These are phyloP conservation scores for Mus spretus DNA, from an alignment of 2,797 vertebrate genomes.

Conservation along the genomic window DNA sequence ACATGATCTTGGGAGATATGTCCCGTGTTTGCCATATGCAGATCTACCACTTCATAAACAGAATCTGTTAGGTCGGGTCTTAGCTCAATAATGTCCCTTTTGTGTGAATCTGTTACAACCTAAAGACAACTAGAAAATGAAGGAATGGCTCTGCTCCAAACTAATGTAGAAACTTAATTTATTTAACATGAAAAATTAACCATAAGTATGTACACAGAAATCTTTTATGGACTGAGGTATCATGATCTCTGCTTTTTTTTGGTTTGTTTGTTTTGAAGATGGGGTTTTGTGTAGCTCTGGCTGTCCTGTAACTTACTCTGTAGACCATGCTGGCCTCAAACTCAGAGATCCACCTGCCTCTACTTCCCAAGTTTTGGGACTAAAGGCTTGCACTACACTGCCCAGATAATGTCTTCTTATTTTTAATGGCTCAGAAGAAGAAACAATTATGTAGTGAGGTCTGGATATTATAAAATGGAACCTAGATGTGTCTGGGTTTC, in stretches of 20 bases:
- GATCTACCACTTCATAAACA: constrained; percentile 21
- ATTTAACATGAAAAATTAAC: background rate
- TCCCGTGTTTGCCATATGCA: constrained; percentile 48
- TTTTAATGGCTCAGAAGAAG: constrained; percentile 46
- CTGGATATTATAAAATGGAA: constrained; percentile 6
- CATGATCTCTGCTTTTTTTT: background rate
- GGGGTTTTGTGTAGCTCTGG: background rate
- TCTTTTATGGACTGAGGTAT: background rate
- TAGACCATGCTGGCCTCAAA: background rate
- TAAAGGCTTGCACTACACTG: background rate
- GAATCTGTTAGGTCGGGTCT: constrained; percentile 41
- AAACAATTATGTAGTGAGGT: background rate
- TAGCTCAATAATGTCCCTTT: constrained; percentile 26
- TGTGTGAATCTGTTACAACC: constrained; percentile 8
- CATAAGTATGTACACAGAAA: background rate
- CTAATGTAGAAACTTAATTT: constrained; percentile 29
- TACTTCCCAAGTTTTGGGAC: background rate
- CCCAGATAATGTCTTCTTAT: background rate
- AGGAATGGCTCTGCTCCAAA: background rate
- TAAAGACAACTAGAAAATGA: constrained; percentile 53
- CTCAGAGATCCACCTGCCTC: background rate
- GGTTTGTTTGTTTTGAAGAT: background rate
- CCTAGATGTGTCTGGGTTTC: constrained; percentile 44
- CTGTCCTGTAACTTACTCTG: background rate
- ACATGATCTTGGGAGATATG: constrained; percentile 31